A percentile compares a stretch with the other conserved stretches of the same genome.
These are phyloP conservation scores for Gymnorhina tibicen DNA, from an alignment of 2,113 vertebrate species.

Conservation along the genomic window DNA sequence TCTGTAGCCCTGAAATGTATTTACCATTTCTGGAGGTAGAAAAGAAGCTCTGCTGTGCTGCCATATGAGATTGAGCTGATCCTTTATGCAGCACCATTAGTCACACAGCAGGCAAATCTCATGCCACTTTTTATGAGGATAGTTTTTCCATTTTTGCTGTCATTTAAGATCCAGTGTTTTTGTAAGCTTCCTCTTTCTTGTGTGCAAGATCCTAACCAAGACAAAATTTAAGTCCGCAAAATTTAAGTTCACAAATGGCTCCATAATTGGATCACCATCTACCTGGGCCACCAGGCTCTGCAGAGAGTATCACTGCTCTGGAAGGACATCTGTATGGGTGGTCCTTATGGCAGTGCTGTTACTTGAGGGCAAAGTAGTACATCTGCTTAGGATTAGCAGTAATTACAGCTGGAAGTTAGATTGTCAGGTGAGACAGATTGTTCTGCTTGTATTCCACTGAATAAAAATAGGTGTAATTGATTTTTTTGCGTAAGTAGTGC, in stretches of 20 bases:
- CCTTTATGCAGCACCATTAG: background rate
- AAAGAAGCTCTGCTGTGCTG: background rate
- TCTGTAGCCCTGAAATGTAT: background rate
- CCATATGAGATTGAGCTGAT: background rate
- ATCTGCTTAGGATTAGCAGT: background rate
- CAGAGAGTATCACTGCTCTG: background rate
- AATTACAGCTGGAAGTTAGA: background rate
- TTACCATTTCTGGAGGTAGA: background rate
- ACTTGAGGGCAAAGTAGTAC: background rate
- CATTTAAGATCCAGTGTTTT: background rate
- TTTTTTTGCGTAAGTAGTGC: background rate
- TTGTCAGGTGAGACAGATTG: background rate
- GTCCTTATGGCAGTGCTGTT: background rate
- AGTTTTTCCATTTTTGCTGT: background rate
- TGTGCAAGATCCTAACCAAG: background rate
- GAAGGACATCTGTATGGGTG: background rate
- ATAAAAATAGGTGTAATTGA: background rate
- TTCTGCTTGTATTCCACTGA: background rate
- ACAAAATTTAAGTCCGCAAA: background rate
- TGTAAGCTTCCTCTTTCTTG: background rate
- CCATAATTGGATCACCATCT: background rate
- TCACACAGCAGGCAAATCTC: constrained; percentile 12
- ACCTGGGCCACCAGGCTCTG: background rate
- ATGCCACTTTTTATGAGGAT: background rate
- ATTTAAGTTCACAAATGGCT: background rate